These are phyloP conservation scores for Chionodraco myersi DNA, from an alignment of 2,113 vertebrate genomes.

Conservation along the genomic window DNA sequence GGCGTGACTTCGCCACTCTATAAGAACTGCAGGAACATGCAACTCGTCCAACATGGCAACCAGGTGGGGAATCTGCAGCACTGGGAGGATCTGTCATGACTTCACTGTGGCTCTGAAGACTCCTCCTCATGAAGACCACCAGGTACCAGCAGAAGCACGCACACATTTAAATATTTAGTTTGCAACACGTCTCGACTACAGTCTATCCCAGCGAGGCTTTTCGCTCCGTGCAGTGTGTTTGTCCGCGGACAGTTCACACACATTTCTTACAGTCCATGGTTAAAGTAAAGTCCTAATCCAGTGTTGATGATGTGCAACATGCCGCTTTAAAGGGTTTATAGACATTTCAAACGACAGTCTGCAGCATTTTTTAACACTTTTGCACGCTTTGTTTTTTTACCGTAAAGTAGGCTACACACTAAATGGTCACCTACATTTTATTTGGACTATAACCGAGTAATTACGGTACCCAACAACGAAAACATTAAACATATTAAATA, in stretches of 20 bases:
- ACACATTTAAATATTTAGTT: too few relatives aligned
- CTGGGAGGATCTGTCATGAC: slow-evolving; percentile 87
- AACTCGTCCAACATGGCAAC: slow-evolving; percentile 80
- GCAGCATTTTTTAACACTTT: not conserved
- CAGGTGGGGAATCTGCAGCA: slow-evolving; percentile 88
- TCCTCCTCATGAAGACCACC: slow-evolving; percentile 85
- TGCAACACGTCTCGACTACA: fast-evolving
- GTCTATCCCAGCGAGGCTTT: not conserved
- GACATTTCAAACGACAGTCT: not conserved
- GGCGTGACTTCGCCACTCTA: too few relatives aligned
- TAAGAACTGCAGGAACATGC: too few relatives aligned
- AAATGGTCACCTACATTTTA: not conserved
- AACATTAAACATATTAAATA: too few relatives aligned
- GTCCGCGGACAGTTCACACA: too few relatives aligned
- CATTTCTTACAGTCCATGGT: not conserved
- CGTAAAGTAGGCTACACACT: slow-evolving; percentile 12
- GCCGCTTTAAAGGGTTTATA: not conserved
- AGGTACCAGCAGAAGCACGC: slow-evolving; percentile 75
- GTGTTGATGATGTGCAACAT: not conserved
- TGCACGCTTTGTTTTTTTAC: slow-evolving; percentile 1
- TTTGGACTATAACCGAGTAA: not conserved
- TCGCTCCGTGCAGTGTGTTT: not conserved
- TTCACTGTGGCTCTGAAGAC: slow-evolving; percentile 84
- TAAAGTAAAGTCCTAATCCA: not conserved
- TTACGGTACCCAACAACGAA: not conserved